These are phyloP conservation scores for Ferrisia virgata DNA, from an alignment of 2,888 invertebrate species.

Conservation along the genomic window DNA sequence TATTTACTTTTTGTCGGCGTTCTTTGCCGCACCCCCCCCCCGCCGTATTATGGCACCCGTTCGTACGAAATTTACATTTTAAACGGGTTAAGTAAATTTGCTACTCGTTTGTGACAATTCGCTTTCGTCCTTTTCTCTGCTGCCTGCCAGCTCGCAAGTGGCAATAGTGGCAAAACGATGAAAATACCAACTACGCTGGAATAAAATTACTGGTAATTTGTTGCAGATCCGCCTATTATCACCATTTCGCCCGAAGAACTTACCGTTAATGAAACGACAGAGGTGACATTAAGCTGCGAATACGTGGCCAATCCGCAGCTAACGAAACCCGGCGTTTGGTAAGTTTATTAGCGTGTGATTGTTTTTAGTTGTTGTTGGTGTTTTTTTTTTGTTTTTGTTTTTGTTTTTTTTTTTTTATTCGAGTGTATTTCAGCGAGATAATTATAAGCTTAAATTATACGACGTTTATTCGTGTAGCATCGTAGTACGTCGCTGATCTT, in stretches of 20 bases:
- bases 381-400: too few species aligned
- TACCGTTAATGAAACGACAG: constrained; percentile 73
- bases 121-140: background rate
- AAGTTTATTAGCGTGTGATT: constrained; percentile 53
- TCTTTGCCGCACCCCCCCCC: background rate
- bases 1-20: background rate
- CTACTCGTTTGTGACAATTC: background rate
- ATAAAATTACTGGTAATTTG: background rate
- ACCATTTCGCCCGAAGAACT: constrained; percentile 70
- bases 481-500: too few species aligned
- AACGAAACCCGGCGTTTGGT: constrained; percentile 70
- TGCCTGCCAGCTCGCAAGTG: background rate
- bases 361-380: background rate
- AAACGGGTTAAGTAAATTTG: background rate
- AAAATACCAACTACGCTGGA: background rate
- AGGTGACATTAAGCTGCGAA: constrained; percentile 72
- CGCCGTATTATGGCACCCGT: too few species aligned
- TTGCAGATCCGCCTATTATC: constrained; percentile 79
- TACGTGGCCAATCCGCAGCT: constrained; percentile 84
- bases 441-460: too few species aligned
- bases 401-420: background rate
- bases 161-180: background rate
- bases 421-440: too few species aligned
- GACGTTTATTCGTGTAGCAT: too few species aligned
- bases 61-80: background rate